A percentile compares a stretch with the other conserved stretches of the same genome.
These are phyloP conservation scores for Falcunculus frontatus DNA, from an alignment of 2,113 vertebrate species.

Conservation along the genomic window DNA sequence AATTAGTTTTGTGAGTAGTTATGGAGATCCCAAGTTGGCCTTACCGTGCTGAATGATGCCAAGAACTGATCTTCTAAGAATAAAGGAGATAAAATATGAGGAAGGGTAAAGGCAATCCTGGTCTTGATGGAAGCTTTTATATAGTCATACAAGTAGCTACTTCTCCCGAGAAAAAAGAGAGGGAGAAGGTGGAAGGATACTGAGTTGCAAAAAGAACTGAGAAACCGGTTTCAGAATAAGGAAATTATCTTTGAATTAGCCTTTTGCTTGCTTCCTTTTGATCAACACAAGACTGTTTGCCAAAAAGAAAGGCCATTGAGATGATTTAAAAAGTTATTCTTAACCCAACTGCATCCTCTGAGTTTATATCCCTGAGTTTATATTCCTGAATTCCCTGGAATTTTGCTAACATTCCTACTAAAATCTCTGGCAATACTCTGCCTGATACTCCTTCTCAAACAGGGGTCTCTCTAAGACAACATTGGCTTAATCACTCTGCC, in stretches of 20 bases:
- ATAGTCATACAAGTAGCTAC: not conserved
- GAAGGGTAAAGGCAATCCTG: not conserved
- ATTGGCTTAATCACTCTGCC: not conserved
- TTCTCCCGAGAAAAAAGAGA: not conserved
- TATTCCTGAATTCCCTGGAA: not conserved
- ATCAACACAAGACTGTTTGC: not conserved
- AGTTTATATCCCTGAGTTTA: not conserved
- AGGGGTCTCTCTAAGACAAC: not conserved
- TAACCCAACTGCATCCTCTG: not conserved
- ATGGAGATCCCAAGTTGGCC: not conserved
- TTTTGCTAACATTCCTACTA: not conserved
- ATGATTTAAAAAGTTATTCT: not conserved
- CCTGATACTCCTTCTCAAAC: not conserved
- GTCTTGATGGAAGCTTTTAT: not conserved
- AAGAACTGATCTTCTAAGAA: not conserved
- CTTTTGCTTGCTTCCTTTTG: not conserved
- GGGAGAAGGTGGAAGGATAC: not conserved
- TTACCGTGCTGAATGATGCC: not conserved
- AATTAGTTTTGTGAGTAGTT: not conserved
- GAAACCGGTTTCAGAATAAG: not conserved
- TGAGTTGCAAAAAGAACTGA: not conserved
- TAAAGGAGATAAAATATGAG: not conserved
- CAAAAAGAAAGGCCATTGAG: not conserved
- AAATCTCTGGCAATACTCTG: not conserved
- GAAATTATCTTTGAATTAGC: not conserved